phyloP scores from a whole-genome alignment of 1,140 invertebrate genomes.

The Brachionus plicatilis region DNA sequence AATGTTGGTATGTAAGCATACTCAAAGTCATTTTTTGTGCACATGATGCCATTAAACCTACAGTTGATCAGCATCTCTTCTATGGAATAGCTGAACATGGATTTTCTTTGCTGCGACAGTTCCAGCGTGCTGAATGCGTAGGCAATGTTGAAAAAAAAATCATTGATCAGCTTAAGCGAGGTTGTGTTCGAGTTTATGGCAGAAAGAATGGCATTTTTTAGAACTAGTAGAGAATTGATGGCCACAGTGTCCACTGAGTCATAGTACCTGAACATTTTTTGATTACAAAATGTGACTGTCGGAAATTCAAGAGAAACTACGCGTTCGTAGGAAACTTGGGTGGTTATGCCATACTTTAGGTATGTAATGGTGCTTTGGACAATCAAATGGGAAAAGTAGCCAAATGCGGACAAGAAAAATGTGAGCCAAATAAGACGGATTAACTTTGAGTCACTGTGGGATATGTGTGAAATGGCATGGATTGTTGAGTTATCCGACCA shows the following conservation, averaged over 20 bases:
- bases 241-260: not conserved
- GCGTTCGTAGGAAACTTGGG: not conserved
- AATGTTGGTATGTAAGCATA: not conserved
- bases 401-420: not conserved
- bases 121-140: not conserved
- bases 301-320: not conserved
- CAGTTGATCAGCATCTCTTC: constrained; percentile 26
- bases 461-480: not conserved
- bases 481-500: not conserved
- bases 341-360: not conserved
- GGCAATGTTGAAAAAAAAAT: not conserved
- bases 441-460: not conserved
- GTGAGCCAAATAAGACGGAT: not conserved
- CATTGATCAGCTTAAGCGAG: not conserved
- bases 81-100: not conserved
- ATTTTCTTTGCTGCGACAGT: not conserved
- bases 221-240: not conserved
- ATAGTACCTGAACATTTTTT: not conserved
- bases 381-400: not conserved
- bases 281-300: constrained; percentile 5
- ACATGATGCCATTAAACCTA: not conserved
- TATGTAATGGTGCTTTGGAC: not conserved
- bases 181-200: too few species aligned
- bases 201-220: not conserved
- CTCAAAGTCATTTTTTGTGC: not conserved